phyloP scores from a whole-genome alignment of 2,797 vertebrate genomes.

The Sebastes kiyomatsui region DNA sequence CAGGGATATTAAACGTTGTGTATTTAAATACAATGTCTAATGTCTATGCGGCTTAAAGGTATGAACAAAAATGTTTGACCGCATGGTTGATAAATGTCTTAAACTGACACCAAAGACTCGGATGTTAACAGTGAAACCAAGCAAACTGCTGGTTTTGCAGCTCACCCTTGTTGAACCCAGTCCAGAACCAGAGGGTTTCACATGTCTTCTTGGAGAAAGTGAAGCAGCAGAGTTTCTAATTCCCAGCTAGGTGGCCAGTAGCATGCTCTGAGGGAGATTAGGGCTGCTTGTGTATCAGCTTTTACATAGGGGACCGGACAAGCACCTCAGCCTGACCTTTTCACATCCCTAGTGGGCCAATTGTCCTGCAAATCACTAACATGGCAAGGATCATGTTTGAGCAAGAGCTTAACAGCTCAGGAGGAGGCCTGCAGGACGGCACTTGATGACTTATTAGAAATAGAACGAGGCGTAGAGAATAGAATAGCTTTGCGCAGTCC shows the following conservation, averaged over 20 bases:
- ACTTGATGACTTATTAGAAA: constrained; percentile 79
- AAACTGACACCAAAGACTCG: background rate
- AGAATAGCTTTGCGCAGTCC: constrained; percentile 55
- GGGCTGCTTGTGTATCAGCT: constrained; percentile 84
- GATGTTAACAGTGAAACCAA: background rate
- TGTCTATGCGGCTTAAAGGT: background rate
- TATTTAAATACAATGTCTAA: background rate
- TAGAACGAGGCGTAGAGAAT: constrained; percentile 54
- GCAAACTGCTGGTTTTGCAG: background rate
- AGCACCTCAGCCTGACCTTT: constrained; percentile 83
- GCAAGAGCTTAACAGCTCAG: constrained; percentile 80
- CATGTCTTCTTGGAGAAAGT: constrained; percentile 3
- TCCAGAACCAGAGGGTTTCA: background rate
- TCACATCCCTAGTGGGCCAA: constrained; percentile 83
- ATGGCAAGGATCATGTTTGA: constrained; percentile 85
- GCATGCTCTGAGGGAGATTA: constrained; percentile 82
- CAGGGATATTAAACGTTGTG: background rate
- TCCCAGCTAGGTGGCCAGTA: constrained; percentile 65
- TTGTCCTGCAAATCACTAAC: constrained; percentile 90
- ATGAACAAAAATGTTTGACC: background rate
- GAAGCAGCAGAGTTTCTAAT: constrained; percentile 61
- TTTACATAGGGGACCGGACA: constrained; percentile 78
- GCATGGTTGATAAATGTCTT: background rate
- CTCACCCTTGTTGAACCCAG: background rate
- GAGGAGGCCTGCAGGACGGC: constrained; percentile 68